Evolutionary conservation across 2,113 vertebrate genomes (phyloP).

Genomic region (Polyodon spathula): DNA sequence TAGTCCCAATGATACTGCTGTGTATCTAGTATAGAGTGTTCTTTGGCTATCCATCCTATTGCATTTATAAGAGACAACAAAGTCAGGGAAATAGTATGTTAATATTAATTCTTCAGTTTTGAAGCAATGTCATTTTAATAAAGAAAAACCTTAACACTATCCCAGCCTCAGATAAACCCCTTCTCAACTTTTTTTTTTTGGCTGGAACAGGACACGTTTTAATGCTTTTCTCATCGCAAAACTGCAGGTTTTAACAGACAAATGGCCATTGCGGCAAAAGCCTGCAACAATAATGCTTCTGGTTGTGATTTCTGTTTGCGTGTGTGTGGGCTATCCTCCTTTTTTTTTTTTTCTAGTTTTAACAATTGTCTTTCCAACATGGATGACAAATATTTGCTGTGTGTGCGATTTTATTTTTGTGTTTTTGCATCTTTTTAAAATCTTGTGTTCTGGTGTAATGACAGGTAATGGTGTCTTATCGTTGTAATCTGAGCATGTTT

Average conservation of each 20-base stretch:
- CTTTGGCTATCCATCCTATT: no score
- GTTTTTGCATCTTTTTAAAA: not conserved
- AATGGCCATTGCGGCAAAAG: not conserved
- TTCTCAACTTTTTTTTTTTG: not conserved
- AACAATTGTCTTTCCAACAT: not conserved
- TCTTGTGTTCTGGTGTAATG: not conserved
- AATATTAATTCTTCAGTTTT: no score
- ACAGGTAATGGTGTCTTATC: not conserved
- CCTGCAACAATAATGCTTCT: not conserved
- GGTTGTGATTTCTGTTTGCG: not conserved
- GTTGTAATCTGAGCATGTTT: not conserved
- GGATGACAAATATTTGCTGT: not conserved
- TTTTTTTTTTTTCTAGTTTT: not conserved
- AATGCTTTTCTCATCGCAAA: slow-evolving; percentile 7
- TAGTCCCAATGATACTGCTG: no score
- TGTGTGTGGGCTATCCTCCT: not conserved
- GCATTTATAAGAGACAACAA: no score
- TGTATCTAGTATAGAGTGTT: no score
- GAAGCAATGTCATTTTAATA: no score
- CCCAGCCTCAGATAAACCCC: not conserved
- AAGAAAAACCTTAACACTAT: slow-evolving; percentile 8
- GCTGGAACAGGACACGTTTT: not conserved
- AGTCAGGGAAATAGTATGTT: no score
- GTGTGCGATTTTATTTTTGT: not conserved
- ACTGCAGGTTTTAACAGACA: not conserved